Base-by-base conservation (phyloP, 2,888 invertebrate genomes). In the Cancer borealis region DNA sequence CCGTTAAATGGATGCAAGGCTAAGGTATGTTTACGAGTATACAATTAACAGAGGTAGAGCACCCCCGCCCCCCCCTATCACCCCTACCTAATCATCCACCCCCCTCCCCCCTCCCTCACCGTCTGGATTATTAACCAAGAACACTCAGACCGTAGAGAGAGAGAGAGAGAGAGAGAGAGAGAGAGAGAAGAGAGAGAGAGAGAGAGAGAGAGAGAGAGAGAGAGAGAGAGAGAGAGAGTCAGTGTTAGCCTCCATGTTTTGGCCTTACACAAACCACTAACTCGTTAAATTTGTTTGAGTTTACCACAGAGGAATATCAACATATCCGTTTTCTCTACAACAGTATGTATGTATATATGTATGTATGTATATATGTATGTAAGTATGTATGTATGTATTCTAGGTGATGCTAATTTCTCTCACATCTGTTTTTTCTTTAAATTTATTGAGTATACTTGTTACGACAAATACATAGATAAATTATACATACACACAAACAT, bases 161-260 rank as follows among this genome's bases (percentile, higher is more conserved):
- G 79, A 79, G 79, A 79, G 79, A 79, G 79, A 79, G 79, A 79
- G 79, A 79, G 79, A 79, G 79, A 26, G 79, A 73, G 73, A 73
- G 73, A 73, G 73, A 73, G 73, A 73, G 73, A 73, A 73, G 73
- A 73, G 73, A 73, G 73, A 73, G 73, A 73, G 73, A 73, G 73
- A 73, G 73, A 73, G 73, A 73, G 73, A 73, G 73, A 73, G 73
- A 73, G 73, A 73, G 73, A 73, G 73, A 73, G 73, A 73, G 73
- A 73, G 73, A 73, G 73, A 73, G 73, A 73, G 73, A 73, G 73
- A 73, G 73, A 73, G 73, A n/a, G 0, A 54, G 54, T 17, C 1
- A 1, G 0, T 4, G 0, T 1, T 66, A 66, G 66, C 79, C 79
- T 79, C 79, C 21, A 5, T 26, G 3, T 1, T 79, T 30, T 79